Conservation (phyloP, 2,888 invertebrate species). For the Synergus umbraculus region DNA sequence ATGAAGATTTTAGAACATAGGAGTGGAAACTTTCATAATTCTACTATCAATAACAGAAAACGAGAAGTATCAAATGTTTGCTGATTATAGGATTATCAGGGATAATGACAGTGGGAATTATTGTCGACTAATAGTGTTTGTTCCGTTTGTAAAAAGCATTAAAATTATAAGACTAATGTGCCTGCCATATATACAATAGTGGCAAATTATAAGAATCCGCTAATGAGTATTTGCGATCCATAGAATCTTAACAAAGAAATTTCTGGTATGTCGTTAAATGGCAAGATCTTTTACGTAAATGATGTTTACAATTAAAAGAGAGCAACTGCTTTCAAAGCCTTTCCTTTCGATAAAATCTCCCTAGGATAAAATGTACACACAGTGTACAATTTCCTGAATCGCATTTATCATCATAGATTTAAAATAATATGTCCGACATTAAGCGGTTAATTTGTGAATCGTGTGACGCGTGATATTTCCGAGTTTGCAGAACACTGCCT, state of each 20-base stretch:
- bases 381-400: neutral
- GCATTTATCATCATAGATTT: conserved; percentile 22
- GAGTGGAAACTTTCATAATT: neutral
- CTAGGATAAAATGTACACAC: too few species aligned
- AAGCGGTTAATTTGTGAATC: conserved; percentile 33
- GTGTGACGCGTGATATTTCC: conserved; percentile 28
- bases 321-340: neutral
- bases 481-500: neutral
- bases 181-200: neutral
- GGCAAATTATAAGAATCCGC: neutral
- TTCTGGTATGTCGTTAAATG: too few species aligned
- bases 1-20: neutral
- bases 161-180: too few species aligned
- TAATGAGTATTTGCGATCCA: too few species aligned
- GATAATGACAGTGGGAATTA: neutral
- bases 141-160: neutral
- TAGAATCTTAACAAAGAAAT: too few species aligned
- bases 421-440: conserved; percentile 2
- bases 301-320: too few species aligned
- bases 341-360: neutral
- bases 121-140: too few species aligned
- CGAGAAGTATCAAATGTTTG: neutral
- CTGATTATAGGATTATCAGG: neutral
- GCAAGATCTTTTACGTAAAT: too few species aligned
- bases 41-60: neutral